phyloP scores from a whole-genome alignment of 23 tunicate genomes.

The Phallusia fumigata region DNA sequence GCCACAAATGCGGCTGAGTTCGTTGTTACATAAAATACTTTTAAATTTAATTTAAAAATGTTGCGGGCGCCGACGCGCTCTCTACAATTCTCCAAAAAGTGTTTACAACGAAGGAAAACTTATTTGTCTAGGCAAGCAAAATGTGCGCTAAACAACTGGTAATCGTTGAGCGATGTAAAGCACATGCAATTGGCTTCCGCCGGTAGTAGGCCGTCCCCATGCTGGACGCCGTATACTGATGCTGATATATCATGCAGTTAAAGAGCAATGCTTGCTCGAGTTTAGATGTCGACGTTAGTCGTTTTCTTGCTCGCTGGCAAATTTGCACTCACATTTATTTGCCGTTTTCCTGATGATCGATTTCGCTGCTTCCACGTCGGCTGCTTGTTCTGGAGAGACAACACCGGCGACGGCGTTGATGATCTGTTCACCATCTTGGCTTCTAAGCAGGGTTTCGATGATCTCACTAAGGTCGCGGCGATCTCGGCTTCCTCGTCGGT shows the following conservation, averaged over 20 bases:
- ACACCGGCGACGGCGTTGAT: not conserved
- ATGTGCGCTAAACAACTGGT: not conserved
- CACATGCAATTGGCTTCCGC: not conserved
- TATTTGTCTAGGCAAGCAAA: not conserved
- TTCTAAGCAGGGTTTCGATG: not conserved
- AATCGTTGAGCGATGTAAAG: not conserved
- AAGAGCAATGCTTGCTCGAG: not conserved
- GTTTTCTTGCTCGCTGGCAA: not conserved
- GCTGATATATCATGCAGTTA: not conserved
- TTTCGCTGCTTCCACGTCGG: not conserved
- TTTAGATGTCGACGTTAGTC: not conserved
- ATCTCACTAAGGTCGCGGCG: not conserved
- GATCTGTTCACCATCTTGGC: not conserved
- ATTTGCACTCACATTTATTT: slow-evolving; percentile 33
- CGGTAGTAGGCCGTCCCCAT: not conserved
- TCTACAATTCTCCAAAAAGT: too few species aligned
- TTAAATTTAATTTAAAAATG: not conserved
- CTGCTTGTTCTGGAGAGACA: not conserved
- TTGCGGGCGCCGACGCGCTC: not conserved
- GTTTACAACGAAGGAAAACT: too few species aligned
- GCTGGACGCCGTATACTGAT: not conserved
- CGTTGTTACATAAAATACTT: not conserved
- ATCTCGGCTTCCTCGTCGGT: not conserved
- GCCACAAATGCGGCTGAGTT: not conserved
- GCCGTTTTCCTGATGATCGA: slow-evolving; percentile 10